These are phyloP conservation scores for Junonia oenone DNA, from an alignment of 2,888 invertebrate species.

Conservation along the genomic window DNA sequence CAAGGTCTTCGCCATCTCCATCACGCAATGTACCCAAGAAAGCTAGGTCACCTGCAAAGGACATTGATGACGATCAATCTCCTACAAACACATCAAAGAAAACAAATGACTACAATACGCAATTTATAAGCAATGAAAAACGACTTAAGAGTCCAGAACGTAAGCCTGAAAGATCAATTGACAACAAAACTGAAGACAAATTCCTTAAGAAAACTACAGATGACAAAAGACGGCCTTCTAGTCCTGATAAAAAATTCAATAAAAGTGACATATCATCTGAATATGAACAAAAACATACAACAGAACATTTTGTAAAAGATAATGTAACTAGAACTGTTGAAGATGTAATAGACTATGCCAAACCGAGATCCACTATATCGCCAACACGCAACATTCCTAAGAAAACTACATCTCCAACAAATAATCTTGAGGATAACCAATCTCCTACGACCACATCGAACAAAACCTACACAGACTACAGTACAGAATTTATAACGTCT, in stretches of 20 bases:
- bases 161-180: not conserved
- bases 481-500: conserved; percentile 47
- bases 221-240: not conserved
- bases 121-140: not conserved
- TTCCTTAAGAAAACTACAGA: not conserved
- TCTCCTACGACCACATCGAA: not conserved
- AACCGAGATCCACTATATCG: conserved; percentile 9
- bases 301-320: not conserved
- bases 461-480: conserved; percentile 1
- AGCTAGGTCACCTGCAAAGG: conserved; percentile 24
- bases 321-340: not conserved
- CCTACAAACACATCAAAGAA: not conserved
- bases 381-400: conserved; percentile 29
- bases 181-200: not conserved
- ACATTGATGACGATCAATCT: conserved; percentile 30
- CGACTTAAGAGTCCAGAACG: not conserved
- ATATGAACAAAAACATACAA: not conserved
- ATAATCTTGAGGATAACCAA: conserved; percentile 29
- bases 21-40: conserved; percentile 27
- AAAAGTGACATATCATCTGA: too few species aligned
- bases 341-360: conserved; percentile 13
- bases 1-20: conserved; percentile 20
- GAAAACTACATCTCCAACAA: conserved; percentile 25
- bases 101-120: not conserved
- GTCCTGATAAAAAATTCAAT: too few species aligned